These are phyloP conservation scores for Tachysurus fulvidraco DNA, from an alignment of 2,113 vertebrate species.

Conservation along the genomic window DNA sequence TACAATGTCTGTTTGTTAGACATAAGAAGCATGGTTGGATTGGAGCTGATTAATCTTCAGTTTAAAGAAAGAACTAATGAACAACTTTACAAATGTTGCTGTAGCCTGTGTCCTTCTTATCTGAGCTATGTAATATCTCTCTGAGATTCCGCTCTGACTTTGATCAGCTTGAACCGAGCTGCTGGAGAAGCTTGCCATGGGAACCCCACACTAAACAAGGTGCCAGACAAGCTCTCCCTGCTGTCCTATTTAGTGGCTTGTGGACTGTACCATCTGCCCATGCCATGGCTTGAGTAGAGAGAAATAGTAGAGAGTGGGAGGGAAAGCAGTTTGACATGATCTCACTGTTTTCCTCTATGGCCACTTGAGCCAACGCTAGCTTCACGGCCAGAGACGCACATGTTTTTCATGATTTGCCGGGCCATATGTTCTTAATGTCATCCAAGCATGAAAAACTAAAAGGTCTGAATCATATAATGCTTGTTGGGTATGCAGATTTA, in stretches of 20 bases:
- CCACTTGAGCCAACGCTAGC: constrained; percentile 48
- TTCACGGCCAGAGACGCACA: constrained; percentile 7
- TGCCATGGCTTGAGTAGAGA: neutral
- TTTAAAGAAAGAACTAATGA: neutral
- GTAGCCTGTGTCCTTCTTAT: neutral
- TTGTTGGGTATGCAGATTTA: neutral
- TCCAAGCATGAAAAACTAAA: constrained; percentile 2
- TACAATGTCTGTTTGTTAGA: neutral
- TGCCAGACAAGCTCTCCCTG: constrained; percentile 28
- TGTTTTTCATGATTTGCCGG: constrained; percentile 22
- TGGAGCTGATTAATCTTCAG: neutral
- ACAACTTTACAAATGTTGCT: neutral
- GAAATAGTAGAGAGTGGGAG: constrained; percentile 34
- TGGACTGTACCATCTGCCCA: constrained; percentile 56
- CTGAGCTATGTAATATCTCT: neutral
- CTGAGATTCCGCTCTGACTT: neutral
- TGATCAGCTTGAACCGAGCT: neutral
- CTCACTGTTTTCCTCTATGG: constrained; percentile 60
- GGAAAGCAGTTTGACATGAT: constrained; percentile 31
- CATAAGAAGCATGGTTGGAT: neutral
- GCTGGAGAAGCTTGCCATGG: constrained; percentile 3
- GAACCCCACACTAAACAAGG: constrained; percentile 4
- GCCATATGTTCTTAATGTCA: constrained; percentile 41
- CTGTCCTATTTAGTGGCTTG: constrained; percentile 45
- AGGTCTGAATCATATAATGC: neutral